These are phyloP conservation scores for Cyanocitta stelleri DNA, from an alignment of 2,113 vertebrate species.

Conservation along the genomic window DNA sequence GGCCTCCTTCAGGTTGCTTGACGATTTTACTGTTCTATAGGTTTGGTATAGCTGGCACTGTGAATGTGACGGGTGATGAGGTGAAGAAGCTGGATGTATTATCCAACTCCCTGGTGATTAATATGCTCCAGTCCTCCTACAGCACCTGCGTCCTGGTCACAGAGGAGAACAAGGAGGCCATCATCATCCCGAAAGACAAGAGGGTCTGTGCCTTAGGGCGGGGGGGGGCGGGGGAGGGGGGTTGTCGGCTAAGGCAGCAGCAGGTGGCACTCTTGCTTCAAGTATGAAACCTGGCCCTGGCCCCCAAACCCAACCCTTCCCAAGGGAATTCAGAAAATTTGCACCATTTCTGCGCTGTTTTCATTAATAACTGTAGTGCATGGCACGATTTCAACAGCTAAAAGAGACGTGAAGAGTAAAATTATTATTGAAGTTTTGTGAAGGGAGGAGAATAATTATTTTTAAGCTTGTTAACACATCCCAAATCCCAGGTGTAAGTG, in stretches of 20 bases:
- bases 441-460: not conserved
- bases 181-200: slow-evolving; percentile 82
- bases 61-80: slow-evolving; percentile 93
- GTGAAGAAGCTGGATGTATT: slow-evolving; percentile 95
- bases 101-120: slow-evolving; percentile 90
- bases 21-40: slow-evolving; percentile 51
- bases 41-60: slow-evolving; percentile 86
- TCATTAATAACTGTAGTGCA: not conserved
- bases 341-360: not conserved
- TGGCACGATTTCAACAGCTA: not conserved
- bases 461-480: not conserved
- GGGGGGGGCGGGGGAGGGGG: not conserved
- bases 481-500: not conserved
- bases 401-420: not conserved
- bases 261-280: slow-evolving; percentile 21
- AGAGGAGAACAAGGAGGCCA: slow-evolving; percentile 88
- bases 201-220: slow-evolving; percentile 65
- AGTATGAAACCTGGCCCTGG: not conserved
- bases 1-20: not conserved
- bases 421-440: not conserved
- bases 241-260: not conserved
- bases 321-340: not conserved
- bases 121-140: slow-evolving; percentile 92
- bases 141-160: slow-evolving; percentile 88
- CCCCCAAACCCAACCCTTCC: not conserved